These are phyloP conservation scores for Thereuonema tuberculata DNA, from an alignment of 1,140 invertebrate species.

Conservation along the genomic window DNA sequence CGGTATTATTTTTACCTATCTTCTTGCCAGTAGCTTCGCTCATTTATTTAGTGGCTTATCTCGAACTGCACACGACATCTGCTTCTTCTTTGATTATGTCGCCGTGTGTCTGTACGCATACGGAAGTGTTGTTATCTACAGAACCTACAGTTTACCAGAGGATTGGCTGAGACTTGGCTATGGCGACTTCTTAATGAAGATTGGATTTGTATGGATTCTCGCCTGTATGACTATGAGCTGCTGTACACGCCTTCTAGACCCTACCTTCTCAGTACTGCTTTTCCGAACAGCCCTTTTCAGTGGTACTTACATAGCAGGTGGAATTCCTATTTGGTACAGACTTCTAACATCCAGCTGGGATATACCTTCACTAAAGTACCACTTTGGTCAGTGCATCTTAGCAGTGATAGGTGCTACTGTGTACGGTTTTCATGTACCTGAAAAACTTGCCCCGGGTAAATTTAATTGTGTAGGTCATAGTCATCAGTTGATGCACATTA, in stretches of 20 bases:
- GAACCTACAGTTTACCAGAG: conserved; percentile 34
- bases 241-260: conserved; percentile 31
- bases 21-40: conserved; percentile 34
- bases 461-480: conserved; percentile 39
- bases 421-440: conserved; percentile 35
- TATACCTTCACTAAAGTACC: too few species aligned
- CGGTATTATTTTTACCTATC: conserved; percentile 32
- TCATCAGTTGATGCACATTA: conserved; percentile 38
- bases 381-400: conserved; percentile 30
- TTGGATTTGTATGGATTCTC: conserved; percentile 31
- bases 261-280: conserved; percentile 21
- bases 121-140: conserved; percentile 31
- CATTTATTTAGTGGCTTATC: conserved; percentile 38
- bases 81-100: conserved; percentile 39
- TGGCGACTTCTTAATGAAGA: conserved; percentile 27
- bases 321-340: conserved; percentile 22
- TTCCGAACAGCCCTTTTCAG: too few species aligned
- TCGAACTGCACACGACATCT: conserved; percentile 33
- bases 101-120: conserved; percentile 35
- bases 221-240: conserved; percentile 34
- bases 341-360: too few species aligned
- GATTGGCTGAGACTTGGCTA: conserved; percentile 22
- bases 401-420: conserved; percentile 29
- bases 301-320: conserved; percentile 11
- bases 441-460: conserved; percentile 33